These are phyloP conservation scores for Callipepla squamata DNA, from an alignment of 2,113 vertebrate genomes.

Conservation along the genomic window DNA sequence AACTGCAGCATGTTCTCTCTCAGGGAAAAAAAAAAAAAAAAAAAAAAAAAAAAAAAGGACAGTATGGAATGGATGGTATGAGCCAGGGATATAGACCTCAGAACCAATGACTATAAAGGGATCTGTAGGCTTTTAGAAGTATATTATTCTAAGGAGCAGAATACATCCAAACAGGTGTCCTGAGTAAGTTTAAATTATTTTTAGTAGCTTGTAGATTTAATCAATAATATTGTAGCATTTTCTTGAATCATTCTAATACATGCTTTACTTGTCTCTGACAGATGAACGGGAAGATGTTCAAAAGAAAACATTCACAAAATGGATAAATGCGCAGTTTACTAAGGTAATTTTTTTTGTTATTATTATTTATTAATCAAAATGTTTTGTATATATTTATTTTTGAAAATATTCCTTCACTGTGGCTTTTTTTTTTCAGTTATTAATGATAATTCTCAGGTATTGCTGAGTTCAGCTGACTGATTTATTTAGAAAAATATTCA, in stretches of 20 bases:
- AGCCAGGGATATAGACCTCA: neutral
- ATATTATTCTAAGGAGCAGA: neutral
- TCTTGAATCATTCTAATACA: neutral
- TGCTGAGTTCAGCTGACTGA: neutral
- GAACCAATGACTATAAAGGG: neutral
- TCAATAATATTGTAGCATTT: neutral
- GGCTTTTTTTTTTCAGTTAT: neutral
- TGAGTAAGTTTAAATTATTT: neutral
- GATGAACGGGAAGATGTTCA: conserved; percentile 99
- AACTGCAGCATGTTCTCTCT: neutral
- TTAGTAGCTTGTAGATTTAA: neutral
- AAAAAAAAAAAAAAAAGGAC: neutral
- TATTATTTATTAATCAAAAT: neutral
- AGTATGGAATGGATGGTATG: neutral
- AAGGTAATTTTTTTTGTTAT: conserved; percentile 85
- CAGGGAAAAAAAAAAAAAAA: neutral
- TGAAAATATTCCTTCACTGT: neutral
- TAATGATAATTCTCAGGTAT: neutral
- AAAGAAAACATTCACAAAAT: conserved; percentile 99
- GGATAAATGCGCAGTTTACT: conserved; percentile 96
- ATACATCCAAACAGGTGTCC: neutral
- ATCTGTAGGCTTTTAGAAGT: neutral
- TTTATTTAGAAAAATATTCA: neutral
- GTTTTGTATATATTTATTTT: neutral
- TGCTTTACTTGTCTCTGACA: conserved; percentile 68